phyloP scores from a whole-genome alignment of 2,797 vertebrate species.

The Peromyscus attwateri region DNA sequence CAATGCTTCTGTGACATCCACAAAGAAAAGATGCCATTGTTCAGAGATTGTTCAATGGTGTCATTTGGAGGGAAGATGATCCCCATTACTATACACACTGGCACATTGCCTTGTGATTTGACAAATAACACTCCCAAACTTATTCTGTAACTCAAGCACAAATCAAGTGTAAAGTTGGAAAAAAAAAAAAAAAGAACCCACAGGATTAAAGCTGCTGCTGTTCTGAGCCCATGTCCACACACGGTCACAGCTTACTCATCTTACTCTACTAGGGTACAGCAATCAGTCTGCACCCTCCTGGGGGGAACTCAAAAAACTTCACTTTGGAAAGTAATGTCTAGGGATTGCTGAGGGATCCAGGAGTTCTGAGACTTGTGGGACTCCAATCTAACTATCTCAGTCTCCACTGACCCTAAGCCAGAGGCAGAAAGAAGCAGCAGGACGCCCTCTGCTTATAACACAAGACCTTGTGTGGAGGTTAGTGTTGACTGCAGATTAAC shows the following conservation, averaged over 20 bases:
- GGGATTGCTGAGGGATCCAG: not conserved
- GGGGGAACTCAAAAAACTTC: not conserved
- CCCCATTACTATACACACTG: constrained; percentile 24
- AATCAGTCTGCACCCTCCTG: not conserved
- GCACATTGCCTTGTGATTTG: constrained; percentile 33
- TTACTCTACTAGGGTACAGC: not conserved
- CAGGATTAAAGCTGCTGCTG: not conserved
- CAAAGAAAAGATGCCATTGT: constrained; percentile 58
- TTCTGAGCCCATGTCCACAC: not conserved
- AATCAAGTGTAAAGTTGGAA: constrained; percentile 31
- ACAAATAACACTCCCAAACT: constrained; percentile 6
- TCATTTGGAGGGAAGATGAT: constrained; percentile 61
- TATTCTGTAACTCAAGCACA: constrained; percentile 19
- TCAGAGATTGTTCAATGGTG: not conserved
- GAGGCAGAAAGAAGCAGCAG: not conserved
- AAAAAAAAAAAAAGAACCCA: not conserved
- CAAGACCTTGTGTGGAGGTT: not conserved
- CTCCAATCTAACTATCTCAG: not conserved
- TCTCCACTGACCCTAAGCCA: not conserved
- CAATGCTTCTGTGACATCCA: not conserved
- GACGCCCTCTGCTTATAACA: not conserved
- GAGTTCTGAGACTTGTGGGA: not conserved
- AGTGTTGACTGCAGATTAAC: not conserved
- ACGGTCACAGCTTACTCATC: not conserved
- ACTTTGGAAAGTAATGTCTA: constrained; percentile 10